Percentiles rank a stretch among this genome's conserved stretches.
These are phyloP conservation scores for Syngnathus rostellatus DNA, from an alignment of 2,797 vertebrate genomes.

Conservation along the genomic window DNA sequence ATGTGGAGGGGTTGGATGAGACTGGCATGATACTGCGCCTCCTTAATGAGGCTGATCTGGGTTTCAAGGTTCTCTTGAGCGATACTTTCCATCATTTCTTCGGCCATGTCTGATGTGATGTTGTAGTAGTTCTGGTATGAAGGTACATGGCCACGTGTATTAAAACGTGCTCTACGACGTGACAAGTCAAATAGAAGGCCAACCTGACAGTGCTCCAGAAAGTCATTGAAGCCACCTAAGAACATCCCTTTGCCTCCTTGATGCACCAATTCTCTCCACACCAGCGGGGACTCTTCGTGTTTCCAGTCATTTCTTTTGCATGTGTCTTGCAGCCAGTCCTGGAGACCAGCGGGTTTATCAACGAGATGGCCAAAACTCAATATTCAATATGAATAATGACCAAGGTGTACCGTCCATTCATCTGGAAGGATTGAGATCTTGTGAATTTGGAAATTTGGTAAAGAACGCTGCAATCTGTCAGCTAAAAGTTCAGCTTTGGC, in stretches of 20 bases:
- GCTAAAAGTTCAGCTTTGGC: constrained; percentile 85
- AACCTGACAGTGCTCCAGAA: constrained; percentile 85
- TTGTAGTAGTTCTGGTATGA: constrained; percentile 74
- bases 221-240: constrained; percentile 82
- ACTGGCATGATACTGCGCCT: constrained; percentile 45
- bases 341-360: not conserved
- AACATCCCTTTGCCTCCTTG: constrained; percentile 81
- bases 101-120: constrained; percentile 69
- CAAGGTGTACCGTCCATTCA: constrained; percentile 64
- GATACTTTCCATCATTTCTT: constrained; percentile 68
- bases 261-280: constrained; percentile 89
- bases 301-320: constrained; percentile 78
- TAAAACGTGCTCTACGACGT: not conserved
- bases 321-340: constrained; percentile 77
- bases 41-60: constrained; percentile 47
- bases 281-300: constrained; percentile 75
- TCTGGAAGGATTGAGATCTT: constrained; percentile 80
- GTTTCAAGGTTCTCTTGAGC: constrained; percentile 77
- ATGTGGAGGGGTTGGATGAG: constrained; percentile 70
- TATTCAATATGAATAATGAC: not conserved
- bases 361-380: not conserved
- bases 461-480: constrained; percentile 73
- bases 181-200: not conserved
- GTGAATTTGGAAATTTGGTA: constrained; percentile 77
- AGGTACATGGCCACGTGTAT: not conserved